These are phyloP conservation scores for Linnaemya tessellans DNA, from an alignment of 2,888 invertebrate species.

Conservation along the genomic window DNA sequence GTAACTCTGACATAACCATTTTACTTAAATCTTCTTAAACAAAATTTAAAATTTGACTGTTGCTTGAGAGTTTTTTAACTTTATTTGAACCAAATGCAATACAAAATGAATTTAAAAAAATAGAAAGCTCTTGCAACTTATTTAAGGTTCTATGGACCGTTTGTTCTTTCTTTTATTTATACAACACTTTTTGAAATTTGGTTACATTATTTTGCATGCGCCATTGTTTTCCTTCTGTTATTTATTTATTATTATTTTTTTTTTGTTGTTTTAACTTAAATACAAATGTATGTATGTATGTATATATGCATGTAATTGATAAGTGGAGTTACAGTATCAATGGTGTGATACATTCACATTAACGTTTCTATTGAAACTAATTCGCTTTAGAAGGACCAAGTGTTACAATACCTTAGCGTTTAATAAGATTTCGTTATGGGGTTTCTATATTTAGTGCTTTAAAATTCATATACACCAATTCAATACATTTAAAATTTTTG, in stretches of 20 bases:
- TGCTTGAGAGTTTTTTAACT: constrained; percentile 31
- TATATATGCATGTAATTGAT: constrained; percentile 22
- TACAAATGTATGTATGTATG: background rate
- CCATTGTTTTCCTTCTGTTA: background rate
- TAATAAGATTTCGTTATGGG: constrained; percentile 38
- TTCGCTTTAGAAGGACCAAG: constrained; percentile 62
- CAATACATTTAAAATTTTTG: constrained; percentile 37
- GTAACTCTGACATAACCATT: constrained; percentile 84
- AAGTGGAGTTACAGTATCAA: background rate
- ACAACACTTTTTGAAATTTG: background rate
- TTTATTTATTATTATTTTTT: background rate
- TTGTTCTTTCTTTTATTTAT: background rate
- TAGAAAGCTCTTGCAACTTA: background rate
- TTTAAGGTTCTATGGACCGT: background rate
- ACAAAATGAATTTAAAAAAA: too few relatives aligned
- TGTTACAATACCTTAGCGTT: constrained; percentile 67
- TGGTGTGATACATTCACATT: constrained; percentile 76
- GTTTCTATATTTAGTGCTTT: constrained; percentile 38
- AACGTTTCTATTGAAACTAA: constrained; percentile 83
- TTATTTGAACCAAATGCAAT: background rate
- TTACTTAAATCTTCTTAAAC: constrained; percentile 75
- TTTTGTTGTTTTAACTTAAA: background rate
- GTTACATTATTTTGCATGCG: background rate
- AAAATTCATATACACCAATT: constrained; percentile 55
- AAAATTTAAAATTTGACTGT: constrained; percentile 37